These are phyloP conservation scores for Scaptomyza hsui DNA, from an alignment of 1,140 invertebrate species.

Conservation along the genomic window DNA sequence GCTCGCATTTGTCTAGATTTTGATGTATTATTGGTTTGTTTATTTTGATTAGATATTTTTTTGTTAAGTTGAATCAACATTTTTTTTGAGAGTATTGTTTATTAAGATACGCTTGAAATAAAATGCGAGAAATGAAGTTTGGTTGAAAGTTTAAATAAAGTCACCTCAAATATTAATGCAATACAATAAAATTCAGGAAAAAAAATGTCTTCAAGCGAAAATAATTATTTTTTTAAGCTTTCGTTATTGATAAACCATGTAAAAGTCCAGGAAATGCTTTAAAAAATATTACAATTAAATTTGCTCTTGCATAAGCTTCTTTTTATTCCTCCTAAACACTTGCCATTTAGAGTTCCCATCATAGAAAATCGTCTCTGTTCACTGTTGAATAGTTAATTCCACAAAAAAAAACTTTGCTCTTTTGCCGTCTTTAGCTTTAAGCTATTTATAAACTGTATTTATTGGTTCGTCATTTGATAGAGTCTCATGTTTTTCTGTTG, in stretches of 20 bases:
- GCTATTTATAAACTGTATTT: slow-evolving; percentile 62
- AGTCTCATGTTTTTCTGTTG: slow-evolving; percentile 13
- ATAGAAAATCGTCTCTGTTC: background rate
- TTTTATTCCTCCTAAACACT: background rate
- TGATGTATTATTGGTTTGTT: slow-evolving; percentile 1
- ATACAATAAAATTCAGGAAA: no score
- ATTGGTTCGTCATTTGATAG: slow-evolving; percentile 56
- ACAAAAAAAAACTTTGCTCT: slow-evolving; percentile 49
- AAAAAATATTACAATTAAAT: background rate
- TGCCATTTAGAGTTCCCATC: slow-evolving; percentile 1
- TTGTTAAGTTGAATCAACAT: background rate
- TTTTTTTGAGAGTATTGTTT: no score
- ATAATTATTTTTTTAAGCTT: background rate
- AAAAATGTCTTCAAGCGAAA: no score
- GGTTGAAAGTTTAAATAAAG: no score
- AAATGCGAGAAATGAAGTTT: no score
- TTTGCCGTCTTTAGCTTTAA: slow-evolving; percentile 33
- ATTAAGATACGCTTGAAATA: background rate
- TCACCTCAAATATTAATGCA: no score
- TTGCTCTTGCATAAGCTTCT: background rate
- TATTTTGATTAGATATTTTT: background rate
- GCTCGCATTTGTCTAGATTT: slow-evolving; percentile 33
- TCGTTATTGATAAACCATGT: no score
- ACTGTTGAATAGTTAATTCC: slow-evolving; percentile 1
- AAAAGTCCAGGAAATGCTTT: background rate